Conservation (phyloP, 2,113 vertebrate species). For the Dromas ardeola region DNA sequence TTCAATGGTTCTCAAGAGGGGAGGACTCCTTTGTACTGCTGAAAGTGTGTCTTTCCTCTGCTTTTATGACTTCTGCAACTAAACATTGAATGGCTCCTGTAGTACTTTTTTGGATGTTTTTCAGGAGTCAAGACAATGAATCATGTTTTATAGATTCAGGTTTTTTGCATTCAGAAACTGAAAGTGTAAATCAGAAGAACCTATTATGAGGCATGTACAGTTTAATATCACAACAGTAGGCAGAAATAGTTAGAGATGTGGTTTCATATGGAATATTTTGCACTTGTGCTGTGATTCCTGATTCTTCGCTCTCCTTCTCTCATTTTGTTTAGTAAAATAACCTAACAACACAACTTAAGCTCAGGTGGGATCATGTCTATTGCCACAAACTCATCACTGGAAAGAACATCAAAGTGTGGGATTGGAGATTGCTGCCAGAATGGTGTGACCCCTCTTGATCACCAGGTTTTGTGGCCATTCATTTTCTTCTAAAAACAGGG, state of each 20-base stretch:
- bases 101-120: not conserved
- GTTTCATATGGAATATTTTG: not conserved
- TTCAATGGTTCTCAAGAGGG: not conserved
- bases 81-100: not conserved
- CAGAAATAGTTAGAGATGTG: not conserved
- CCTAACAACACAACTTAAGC: not conserved
- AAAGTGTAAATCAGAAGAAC: not conserved
- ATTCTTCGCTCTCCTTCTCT: not conserved
- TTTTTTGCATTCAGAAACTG: not conserved
- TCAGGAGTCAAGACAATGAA: not conserved
- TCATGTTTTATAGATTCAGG: not conserved
- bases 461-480: not conserved
- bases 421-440: not conserved
- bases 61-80: not conserved
- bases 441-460: fast-evolving
- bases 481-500: not conserved
- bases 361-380: not conserved
- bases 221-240: not conserved
- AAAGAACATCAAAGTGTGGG: not conserved
- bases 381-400: not conserved
- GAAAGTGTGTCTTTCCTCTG: not conserved
- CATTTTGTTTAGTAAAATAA: not conserved
- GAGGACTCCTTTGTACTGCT: not conserved
- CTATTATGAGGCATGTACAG: not conserved
- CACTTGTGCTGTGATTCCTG: not conserved